Evolutionary conservation across 2,797 vertebrate species (phyloP).

Genomic region (Urosaurus nigricauda): DNA sequence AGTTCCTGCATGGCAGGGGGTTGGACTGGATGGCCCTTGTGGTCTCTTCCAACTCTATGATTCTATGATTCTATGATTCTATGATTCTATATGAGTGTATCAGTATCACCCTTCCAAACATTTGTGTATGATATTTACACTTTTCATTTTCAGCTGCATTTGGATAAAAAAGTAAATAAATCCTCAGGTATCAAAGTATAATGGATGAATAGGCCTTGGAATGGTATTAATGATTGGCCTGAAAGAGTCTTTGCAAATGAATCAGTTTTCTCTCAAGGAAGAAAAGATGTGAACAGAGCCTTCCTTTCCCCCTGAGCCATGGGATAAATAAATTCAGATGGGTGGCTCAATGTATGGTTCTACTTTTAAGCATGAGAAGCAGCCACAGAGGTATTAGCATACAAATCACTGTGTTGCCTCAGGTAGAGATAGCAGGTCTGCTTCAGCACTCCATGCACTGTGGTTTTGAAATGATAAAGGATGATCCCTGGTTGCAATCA

Average conservation of each 20-base stretch:
- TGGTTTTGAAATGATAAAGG: constrained; percentile 8
- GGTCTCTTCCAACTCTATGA: too few relatives aligned
- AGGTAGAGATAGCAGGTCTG: constrained; percentile 11
- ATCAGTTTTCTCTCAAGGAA: not conserved
- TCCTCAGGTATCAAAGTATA: not conserved
- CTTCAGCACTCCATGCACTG: not conserved
- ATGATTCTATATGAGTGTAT: not conserved
- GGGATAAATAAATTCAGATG: not conserved
- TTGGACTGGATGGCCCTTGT: too few relatives aligned
- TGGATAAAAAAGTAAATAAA: not conserved
- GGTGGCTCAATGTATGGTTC: not conserved
- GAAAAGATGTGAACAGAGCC: not conserved
- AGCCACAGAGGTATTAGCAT: not conserved
- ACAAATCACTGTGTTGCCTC: not conserved
- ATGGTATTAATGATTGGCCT: not conserved
- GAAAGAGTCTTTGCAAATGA: not conserved
- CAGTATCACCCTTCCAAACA: not conserved
- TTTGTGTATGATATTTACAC: too few relatives aligned
- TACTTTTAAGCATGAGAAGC: not conserved
- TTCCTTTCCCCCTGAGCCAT: not conserved
- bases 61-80: too few relatives aligned
- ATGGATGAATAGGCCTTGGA: not conserved
- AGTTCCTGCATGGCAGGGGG: too few relatives aligned
- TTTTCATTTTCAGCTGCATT: not conserved
- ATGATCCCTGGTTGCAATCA: not conserved